A percentile compares a stretch with the other conserved stretches of the same genome.
Conservation (phyloP, 2,113 vertebrate species). For the Crotalus horridus region DNA sequence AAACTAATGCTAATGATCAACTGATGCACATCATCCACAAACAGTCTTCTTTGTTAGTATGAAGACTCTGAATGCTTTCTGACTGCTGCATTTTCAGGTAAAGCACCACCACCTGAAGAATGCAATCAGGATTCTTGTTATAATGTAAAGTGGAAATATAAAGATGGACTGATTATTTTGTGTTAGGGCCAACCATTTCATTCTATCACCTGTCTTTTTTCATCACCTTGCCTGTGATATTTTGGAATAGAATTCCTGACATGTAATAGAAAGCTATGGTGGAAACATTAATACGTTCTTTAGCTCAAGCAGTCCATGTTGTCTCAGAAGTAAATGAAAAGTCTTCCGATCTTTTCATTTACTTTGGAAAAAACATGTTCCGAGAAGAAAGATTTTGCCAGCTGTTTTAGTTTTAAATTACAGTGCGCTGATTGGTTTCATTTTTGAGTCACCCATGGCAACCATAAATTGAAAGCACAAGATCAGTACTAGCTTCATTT, state of each 20-base stretch:
- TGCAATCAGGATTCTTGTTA: constrained; percentile 65
- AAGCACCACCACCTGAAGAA: constrained; percentile 62
- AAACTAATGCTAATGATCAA: not conserved
- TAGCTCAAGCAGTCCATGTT: constrained; percentile 65
- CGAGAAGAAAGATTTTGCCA: constrained; percentile 68
- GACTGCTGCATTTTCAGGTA: constrained; percentile 63
- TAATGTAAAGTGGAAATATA: constrained; percentile 72
- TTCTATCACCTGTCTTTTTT: constrained; percentile 72
- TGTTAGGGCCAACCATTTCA: constrained; percentile 64
- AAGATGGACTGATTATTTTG: constrained; percentile 72
- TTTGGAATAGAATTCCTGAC: constrained; percentile 68
- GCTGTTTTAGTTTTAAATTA: constrained; percentile 76
- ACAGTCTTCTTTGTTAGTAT: constrained; percentile 26
- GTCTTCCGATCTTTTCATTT: constrained; percentile 73
- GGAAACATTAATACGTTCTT: constrained; percentile 69
- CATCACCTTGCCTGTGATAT: constrained; percentile 67
- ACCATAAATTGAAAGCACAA: constrained; percentile 58
- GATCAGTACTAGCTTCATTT: constrained; percentile 34
- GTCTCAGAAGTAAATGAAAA: constrained; percentile 72
- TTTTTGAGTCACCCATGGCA: constrained; percentile 71
- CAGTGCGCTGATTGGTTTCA: constrained; percentile 66
- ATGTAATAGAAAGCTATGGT: constrained; percentile 66
- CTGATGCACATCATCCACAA: constrained; percentile 1
- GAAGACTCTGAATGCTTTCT: constrained; percentile 20
- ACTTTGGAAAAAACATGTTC: constrained; percentile 65